Conservation (phyloP, 2,888 invertebrate genomes). For the Balanococcus diminutus region DNA sequence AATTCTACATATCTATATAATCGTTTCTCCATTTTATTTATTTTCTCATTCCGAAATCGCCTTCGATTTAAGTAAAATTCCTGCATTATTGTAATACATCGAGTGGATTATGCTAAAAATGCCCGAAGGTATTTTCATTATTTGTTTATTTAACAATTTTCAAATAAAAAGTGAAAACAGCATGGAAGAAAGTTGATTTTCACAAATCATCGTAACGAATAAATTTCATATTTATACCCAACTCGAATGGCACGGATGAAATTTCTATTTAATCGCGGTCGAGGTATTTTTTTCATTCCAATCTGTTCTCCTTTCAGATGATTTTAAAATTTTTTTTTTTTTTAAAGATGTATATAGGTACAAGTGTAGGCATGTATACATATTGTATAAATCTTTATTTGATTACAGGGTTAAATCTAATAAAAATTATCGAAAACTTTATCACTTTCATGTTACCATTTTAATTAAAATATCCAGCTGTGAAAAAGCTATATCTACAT, state of each 20-base stretch:
- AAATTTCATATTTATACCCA: too few relatives aligned
- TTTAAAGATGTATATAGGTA: background rate
- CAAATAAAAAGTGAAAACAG: background rate
- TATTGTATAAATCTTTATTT: background rate
- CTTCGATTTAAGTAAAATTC: background rate
- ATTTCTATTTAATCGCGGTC: background rate
- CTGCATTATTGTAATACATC: too few relatives aligned
- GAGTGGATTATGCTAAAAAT: background rate
- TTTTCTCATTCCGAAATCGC: background rate
- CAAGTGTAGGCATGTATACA: background rate
- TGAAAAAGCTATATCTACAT: background rate
- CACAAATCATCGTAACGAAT: background rate
- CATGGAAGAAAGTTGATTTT: background rate
- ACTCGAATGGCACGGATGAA: too few relatives aligned
- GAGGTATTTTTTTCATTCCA: background rate
- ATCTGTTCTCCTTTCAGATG: background rate
- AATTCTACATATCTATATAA: background rate
- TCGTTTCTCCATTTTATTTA: background rate
- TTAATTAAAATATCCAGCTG: constrained; percentile 23
- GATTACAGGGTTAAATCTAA: background rate
- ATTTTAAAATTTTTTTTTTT: too few relatives aligned
- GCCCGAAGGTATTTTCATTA: background rate
- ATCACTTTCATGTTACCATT: background rate
- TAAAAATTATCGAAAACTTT: background rate
- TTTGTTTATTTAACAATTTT: background rate